Base-by-base conservation (phyloP, 35 echinoderm and acorn worm species). In the Diadema setosum region DNA sequence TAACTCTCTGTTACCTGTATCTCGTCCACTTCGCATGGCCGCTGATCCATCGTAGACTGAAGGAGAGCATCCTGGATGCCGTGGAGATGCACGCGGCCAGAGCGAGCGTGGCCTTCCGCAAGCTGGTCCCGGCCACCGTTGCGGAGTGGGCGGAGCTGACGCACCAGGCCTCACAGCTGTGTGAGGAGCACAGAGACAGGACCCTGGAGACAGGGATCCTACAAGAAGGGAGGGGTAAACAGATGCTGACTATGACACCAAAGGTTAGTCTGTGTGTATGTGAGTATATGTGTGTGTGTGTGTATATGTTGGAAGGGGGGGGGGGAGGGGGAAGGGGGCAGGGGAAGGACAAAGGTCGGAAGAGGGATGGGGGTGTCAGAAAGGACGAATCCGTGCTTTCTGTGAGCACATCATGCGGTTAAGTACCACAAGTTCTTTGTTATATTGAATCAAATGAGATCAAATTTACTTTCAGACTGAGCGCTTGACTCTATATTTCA, bases 1-100 rank as follows among this genome's bases (percentile, higher is more conserved):
- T 93, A 46, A 93, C 91, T 21, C 42, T 93, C 24, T 93, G 91
- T 58, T 93, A 93, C 85, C 61, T 67, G 20, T 93, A 93, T 70
- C 75, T 93, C 11, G n/a, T 75, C 2, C 40, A 84, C 31, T 57
- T 70, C 32, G 42, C 42, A 9, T 81, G 57, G 55, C 65, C 75
- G 23, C 82, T 57, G 31, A 52, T 82, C n/a, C 63, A 87, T 44
- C 73, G 73, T 58, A 93, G 91, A 33, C 91, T 87, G 58, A 45
- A 81, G 43, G 45, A 31, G 11, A 46, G 17, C 31, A 58, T 93
- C 30, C 61, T 93, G 41, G 82, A 70, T 17, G 80, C 85, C 24
- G 58, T 93, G 9, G 55, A 75, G 55, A 58, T 32, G 55, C 41
- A 87, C 20, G 64, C 73, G 17, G 55, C 33, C 42, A 42, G 49